Evolutionary conservation across 2,113 vertebrate species (phyloP).

Genomic region (Oreochromis aureus): DNA sequence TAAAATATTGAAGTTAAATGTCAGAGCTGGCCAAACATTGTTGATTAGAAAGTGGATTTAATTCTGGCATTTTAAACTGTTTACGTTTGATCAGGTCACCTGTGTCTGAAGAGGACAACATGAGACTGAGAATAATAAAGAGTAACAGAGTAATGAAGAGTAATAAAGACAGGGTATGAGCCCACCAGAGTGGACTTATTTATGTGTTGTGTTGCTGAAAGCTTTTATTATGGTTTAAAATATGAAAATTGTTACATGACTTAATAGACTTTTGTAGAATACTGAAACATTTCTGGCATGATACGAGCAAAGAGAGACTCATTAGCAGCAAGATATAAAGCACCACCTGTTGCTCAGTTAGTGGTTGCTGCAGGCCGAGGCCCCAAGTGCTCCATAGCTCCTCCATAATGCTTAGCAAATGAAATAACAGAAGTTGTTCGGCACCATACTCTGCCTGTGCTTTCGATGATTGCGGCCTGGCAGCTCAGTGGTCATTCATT

Average conservation of each 20-base stretch:
- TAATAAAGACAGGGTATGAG: background rate
- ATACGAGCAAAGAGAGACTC: background rate
- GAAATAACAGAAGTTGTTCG: background rate
- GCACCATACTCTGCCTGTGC: background rate
- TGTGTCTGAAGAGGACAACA: background rate
- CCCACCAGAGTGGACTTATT: background rate
- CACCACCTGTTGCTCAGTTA: background rate
- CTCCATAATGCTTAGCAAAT: background rate
- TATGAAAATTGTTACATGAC: background rate
- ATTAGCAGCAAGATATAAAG: background rate
- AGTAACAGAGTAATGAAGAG: background rate
- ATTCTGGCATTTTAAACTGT: background rate
- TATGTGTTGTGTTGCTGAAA: background rate
- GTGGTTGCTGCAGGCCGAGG: background rate
- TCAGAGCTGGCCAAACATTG: background rate
- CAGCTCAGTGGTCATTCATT: background rate
- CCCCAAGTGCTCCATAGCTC: background rate
- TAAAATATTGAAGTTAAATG: background rate
- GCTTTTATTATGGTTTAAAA: background rate
- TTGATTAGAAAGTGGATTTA: background rate
- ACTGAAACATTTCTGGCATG: background rate
- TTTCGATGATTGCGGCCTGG: accelerated
- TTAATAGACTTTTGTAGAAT: background rate
- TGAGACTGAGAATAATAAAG: background rate
- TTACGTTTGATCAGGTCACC: background rate